Percentiles rank a stretch among this genome's conserved stretches.
Conservation (phyloP, 1,140 invertebrate species). For the Macrocentrus cingulum region DNA sequence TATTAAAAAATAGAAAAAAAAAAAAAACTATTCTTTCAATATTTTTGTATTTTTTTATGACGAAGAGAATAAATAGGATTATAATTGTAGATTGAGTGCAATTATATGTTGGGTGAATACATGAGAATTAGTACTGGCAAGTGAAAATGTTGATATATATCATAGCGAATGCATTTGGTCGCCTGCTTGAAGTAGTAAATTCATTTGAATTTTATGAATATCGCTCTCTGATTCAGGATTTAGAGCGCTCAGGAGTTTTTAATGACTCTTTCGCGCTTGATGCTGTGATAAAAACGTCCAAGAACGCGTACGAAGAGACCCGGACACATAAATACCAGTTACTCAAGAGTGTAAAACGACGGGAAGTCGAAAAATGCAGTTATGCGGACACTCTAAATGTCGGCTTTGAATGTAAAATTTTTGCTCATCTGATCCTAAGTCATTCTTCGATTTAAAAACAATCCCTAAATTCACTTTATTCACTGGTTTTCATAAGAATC, state of each 20-base stretch:
- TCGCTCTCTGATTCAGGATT: conserved; percentile 6
- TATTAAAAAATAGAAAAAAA: too few species aligned
- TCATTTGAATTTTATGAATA: conserved; percentile 4
- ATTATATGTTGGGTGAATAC: too few species aligned
- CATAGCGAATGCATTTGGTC: background rate
- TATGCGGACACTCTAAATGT: too few species aligned
- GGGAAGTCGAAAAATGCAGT: conserved; percentile 9
- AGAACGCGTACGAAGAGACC: background rate
- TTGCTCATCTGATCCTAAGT: too few species aligned
- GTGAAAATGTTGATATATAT: background rate
- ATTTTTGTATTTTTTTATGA: too few species aligned
- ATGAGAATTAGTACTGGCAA: background rate
- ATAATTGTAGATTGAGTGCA: background rate
- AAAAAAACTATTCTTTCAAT: too few species aligned
- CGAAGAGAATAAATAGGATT: too few species aligned
- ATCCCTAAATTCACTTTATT: too few species aligned
- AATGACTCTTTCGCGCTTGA: conserved; percentile 8
- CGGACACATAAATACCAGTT: conserved; percentile 11
- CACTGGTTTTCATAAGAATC: too few species aligned
- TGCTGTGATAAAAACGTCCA: background rate
- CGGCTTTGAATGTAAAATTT: too few species aligned
- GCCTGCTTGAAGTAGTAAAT: background rate
- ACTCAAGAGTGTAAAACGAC: background rate
- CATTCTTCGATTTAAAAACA: too few species aligned
- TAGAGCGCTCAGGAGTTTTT: background rate